A percentile compares a stretch with the other conserved stretches of the same genome.
These are phyloP conservation scores for Himalopsyche phryganea DNA, from an alignment of 1,140 invertebrate species.

Conservation along the genomic window DNA sequence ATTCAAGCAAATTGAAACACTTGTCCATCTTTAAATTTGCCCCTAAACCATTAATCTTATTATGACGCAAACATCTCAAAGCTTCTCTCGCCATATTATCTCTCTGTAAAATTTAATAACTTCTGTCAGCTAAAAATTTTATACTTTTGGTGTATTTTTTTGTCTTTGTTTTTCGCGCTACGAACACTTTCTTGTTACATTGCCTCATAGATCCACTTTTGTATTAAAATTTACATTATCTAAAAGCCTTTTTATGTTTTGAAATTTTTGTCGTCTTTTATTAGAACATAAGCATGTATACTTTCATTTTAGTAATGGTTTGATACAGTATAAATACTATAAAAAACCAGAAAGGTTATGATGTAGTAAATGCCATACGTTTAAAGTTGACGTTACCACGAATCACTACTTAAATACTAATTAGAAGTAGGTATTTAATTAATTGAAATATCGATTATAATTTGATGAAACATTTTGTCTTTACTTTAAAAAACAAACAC, in stretches of 20 bases:
- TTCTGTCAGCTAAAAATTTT: conserved; percentile 8
- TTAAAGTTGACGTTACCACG: too few relatives aligned
- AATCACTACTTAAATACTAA: too few relatives aligned
- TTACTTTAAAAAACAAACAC: too few relatives aligned
- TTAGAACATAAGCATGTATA: too few relatives aligned
- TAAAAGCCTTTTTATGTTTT: background rate
- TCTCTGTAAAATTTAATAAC: conserved; percentile 15
- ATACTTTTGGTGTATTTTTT: background rate
- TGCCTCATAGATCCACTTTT: conserved; percentile 10
- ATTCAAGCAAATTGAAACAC: conserved; percentile 2
- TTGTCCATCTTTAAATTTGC: conserved; percentile 7
- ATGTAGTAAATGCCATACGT: too few relatives aligned
- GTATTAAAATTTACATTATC: conserved; percentile 5
- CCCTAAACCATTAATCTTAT: background rate
- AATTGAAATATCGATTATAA: too few relatives aligned
- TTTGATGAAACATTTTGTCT: too few relatives aligned
- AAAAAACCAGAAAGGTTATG: too few relatives aligned
- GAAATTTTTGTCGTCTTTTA: background rate
- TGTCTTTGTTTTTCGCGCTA: background rate
- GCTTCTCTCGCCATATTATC: conserved; percentile 8
- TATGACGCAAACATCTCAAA: background rate
- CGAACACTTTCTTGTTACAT: conserved; percentile 9
- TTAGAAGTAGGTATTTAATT: too few relatives aligned
- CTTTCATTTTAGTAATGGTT: too few relatives aligned
- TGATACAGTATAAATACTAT: too few relatives aligned